Percentiles rank a stretch among this genome's conserved stretches.
Evolutionary conservation across 2,797 vertebrate species (phyloP).

Genomic region (Sebastiscus tertius): DNA sequence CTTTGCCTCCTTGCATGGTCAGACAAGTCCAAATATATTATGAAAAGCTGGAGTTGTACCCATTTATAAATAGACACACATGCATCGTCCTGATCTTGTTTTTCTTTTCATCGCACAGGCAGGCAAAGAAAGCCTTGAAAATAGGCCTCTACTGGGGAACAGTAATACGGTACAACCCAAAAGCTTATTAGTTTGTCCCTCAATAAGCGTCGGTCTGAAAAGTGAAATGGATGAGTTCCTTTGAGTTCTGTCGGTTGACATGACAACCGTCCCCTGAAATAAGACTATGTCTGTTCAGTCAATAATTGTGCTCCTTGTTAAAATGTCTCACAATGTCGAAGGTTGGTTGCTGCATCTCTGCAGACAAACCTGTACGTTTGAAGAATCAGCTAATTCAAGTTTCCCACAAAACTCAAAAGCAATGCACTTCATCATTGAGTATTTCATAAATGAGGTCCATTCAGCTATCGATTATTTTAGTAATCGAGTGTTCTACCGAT

Average conservation of each 20-base stretch:
- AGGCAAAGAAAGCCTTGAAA: not conserved
- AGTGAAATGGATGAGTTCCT: constrained; percentile 41
- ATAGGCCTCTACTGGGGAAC: not conserved
- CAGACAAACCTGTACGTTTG: constrained; percentile 27
- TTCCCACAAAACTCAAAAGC: constrained; percentile 23
- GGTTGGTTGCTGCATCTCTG: constrained; percentile 31
- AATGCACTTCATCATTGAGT: constrained; percentile 1
- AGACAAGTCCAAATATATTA: constrained; percentile 20
- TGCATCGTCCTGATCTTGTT: not conserved
- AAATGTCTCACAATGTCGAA: constrained; percentile 42
- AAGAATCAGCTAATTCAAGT: constrained; percentile 29
- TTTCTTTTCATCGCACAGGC: not conserved
- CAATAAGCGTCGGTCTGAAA: constrained; percentile 19
- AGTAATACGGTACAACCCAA: constrained; percentile 9
- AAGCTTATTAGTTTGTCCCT: constrained; percentile 42
- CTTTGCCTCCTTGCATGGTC: constrained; percentile 31
- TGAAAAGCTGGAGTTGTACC: not conserved
- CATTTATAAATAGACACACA: constrained; percentile 18
- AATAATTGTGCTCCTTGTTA: constrained; percentile 56
- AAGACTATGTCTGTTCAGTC: constrained; percentile 46
- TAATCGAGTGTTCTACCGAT: too few relatives aligned
- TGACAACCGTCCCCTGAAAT: constrained; percentile 60
- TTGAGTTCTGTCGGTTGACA: constrained; percentile 56
- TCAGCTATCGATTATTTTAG: not conserved
- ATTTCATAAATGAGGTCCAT: constrained; percentile 31